Base-by-base conservation (phyloP, 2,888 invertebrate species). In the Amorpha juglandis region DNA sequence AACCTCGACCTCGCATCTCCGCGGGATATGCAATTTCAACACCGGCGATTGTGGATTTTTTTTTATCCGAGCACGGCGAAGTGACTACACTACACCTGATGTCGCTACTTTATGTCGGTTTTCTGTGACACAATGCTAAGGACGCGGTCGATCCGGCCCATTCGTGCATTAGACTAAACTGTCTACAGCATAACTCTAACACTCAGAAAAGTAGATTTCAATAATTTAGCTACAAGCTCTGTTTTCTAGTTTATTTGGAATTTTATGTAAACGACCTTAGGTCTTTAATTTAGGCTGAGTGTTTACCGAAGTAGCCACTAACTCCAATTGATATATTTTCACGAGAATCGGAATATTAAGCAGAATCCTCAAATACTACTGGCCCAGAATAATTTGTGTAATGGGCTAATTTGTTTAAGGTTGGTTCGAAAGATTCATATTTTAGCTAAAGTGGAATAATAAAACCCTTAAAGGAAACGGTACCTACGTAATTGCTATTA, bases 311-410 rank as follows among this genome's bases (percentile, higher is more conserved):
- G 11, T n/a, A 47, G 48, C 50, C 19, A 50, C 19, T 42, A 38
- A 19, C 52, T 14, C 4, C 38, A 6, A 42, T 38, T 42, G 55
- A 16, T 55, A 38, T 55, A 55, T 58, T 58, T 55, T 38, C 58
- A 16, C 19, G 19, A 42, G 42, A 19, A 38, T 19, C 16, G 19
- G 12, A 58, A 58, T 38, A 21, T 42, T 42, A 58, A 58, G 58
- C 58, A 42, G 58, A 58, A 58, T 42, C 38, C 38, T 38, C 42
- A 58, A 58, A 58, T 42, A 38, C 42, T 42, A 42, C 38, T 12
- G 12, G n/a, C 58, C 19, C 19, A 42, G 19, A 38, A 42, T 42
- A 42, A 42, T 58, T 58, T 58, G 19, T 42, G 42, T 42, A 21
- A 42, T 58, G 58, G 42, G 16, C 16, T 58, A 38, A 58, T 58